Percentiles rank a stretch among this genome's conserved stretches.
phyloP scores from a whole-genome alignment of 2,113 vertebrate genomes.

The Pelusios castaneus region DNA sequence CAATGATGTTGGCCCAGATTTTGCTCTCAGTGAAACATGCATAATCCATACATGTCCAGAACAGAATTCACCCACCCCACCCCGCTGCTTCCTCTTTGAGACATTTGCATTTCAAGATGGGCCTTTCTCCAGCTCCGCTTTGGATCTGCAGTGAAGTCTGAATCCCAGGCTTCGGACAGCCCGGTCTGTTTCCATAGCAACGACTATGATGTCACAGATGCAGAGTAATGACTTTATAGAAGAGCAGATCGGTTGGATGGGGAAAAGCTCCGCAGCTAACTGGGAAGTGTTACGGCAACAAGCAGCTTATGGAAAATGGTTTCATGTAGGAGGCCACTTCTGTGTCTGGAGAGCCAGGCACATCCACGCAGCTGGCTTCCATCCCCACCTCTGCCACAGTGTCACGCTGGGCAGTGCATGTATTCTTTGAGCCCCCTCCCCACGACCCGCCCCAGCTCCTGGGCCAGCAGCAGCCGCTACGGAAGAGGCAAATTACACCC shows the following conservation, averaged over 20 bases:
- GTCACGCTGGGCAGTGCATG: neutral
- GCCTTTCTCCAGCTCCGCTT: neutral
- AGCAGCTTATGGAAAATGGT: neutral
- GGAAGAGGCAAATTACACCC: too few species aligned
- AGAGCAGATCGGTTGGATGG: neutral
- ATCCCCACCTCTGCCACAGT: neutral
- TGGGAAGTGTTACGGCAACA: neutral
- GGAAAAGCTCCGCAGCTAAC: neutral
- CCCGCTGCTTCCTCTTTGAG: neutral
- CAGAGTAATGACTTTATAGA: neutral
- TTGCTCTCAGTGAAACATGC: fast-evolving
- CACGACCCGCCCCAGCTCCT: neutral
- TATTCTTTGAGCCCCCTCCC: neutral
- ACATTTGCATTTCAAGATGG: neutral
- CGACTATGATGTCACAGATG: neutral
- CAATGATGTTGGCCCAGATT: fast-evolving
- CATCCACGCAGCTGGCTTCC: neutral
- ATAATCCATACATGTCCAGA: fast-evolving
- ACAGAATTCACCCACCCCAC: fast-evolving
- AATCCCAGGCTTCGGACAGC: neutral
- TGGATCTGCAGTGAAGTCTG: neutral
- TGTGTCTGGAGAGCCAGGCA: neutral
- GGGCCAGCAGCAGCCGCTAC: neutral
- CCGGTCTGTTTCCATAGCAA: neutral
- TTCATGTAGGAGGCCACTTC: neutral